phyloP scores from a whole-genome alignment of 1,140 invertebrate species.

The Tribolium castaneum region DNA sequence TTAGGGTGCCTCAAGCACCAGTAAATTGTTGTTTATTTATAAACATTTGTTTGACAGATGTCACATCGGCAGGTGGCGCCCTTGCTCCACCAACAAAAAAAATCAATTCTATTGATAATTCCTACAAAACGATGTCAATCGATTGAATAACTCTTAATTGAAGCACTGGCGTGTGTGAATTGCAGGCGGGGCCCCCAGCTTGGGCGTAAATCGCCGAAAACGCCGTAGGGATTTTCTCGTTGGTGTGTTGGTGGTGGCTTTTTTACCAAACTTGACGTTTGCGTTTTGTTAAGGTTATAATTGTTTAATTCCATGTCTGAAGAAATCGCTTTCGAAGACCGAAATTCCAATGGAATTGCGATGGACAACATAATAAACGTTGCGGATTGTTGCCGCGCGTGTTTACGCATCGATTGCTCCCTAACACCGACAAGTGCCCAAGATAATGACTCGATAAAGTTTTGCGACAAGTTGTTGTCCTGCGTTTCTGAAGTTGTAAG shows the following conservation, averaged over 20 bases:
- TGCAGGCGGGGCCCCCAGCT: background rate
- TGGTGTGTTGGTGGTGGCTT: background rate
- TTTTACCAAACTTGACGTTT: background rate
- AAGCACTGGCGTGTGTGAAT: background rate
- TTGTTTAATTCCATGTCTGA: constrained; percentile 27
- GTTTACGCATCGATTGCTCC: constrained; percentile 58
- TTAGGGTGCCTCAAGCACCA: background rate
- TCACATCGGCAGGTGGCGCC: background rate
- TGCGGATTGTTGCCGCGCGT: constrained; percentile 58
- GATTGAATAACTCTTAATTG: background rate
- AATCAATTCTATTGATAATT: background rate
- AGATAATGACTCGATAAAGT: constrained; percentile 59
- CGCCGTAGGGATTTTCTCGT: background rate
- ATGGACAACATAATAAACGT: constrained; percentile 54
- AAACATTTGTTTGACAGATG: constrained; percentile 25
- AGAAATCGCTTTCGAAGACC: constrained; percentile 21
- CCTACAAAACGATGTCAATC: background rate
- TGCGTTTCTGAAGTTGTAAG: constrained; percentile 60
- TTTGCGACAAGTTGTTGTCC: constrained; percentile 57
- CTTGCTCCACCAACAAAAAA: background rate
- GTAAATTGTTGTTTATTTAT: constrained; percentile 11
- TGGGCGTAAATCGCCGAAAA: background rate
- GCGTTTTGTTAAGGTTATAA: constrained; percentile 8
- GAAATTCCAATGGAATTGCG: constrained; percentile 3
- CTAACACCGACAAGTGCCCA: constrained; percentile 55